Evolutionary conservation across 2,113 vertebrate species (phyloP).

Genomic region (Gopherus evgoodei): DNA sequence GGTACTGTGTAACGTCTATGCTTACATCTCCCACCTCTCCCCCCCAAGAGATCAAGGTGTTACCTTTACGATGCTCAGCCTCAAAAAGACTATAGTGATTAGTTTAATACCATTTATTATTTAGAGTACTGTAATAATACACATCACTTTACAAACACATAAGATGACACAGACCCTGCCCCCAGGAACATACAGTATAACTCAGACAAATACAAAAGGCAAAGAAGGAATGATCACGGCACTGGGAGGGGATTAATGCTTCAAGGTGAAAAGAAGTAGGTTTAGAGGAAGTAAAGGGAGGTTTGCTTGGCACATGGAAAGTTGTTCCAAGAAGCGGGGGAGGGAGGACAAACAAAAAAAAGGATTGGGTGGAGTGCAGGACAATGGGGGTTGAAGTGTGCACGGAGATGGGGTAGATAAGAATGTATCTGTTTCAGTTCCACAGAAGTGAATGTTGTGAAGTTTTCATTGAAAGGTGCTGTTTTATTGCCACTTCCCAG

Average conservation of each 20-base stretch:
- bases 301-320: background rate
- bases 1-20: background rate
- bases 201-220: background rate
- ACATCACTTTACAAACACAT: slow-evolving; percentile 61
- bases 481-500: background rate
- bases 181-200: background rate
- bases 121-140: slow-evolving; percentile 44
- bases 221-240: background rate
- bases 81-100: slow-evolving; percentile 51
- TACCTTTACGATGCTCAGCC: slow-evolving; percentile 15
- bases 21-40: fast-evolving
- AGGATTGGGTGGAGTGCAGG: background rate
- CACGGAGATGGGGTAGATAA: background rate
- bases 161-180: slow-evolving; percentile 31
- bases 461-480: background rate
- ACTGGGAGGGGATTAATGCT: background rate
- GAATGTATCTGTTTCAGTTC: slow-evolving; percentile 27
- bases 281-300: background rate
- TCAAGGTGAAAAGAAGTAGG: background rate
- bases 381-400: slow-evolving; percentile 25
- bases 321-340: background rate
- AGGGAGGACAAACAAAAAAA: background rate
- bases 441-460: slow-evolving; percentile 13
- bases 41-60: background rate
- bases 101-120: slow-evolving; percentile 64